Conservation (phyloP, 2,797 vertebrate species). For the Scleropages formosus region DNA sequence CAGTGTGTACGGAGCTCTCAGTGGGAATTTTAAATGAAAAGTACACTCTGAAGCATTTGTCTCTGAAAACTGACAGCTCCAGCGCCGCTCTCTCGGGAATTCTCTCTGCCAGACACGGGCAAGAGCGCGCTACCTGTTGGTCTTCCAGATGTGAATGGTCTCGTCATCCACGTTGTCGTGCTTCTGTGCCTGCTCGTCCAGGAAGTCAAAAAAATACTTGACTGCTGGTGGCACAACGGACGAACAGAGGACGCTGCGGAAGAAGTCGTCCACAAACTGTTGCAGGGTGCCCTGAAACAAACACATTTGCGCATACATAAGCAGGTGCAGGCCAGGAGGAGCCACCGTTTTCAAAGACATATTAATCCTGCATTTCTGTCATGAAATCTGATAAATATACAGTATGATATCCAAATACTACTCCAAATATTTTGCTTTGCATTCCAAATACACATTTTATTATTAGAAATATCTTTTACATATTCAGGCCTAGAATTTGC, state of each 20-base stretch:
- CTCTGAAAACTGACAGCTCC: not conserved
- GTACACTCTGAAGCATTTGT: not conserved
- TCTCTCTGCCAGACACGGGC: not conserved
- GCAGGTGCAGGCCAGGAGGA: not conserved
- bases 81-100: not conserved
- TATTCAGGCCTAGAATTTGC: not conserved
- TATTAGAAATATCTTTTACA: not conserved
- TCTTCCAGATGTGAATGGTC: constrained; percentile 98
- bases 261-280: constrained; percentile 98
- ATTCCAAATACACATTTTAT: not conserved
- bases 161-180: constrained; percentile 94
- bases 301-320: not conserved
- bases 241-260: constrained; percentile 89
- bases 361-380: not conserved
- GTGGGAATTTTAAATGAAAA: not conserved
- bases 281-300: constrained; percentile 87
- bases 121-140: constrained; percentile 78
- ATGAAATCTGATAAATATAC: not conserved
- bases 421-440: not conserved
- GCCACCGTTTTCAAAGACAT: too few relatives aligned
- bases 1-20: not conserved
- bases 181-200: constrained; percentile 94
- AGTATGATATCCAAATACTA: too few relatives aligned
- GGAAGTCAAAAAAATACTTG: constrained; percentile 98
- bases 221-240: constrained; percentile 89